These are phyloP conservation scores for Zosterops pallidus DNA, from an alignment of 2,113 vertebrate species.

Conservation along the genomic window DNA sequence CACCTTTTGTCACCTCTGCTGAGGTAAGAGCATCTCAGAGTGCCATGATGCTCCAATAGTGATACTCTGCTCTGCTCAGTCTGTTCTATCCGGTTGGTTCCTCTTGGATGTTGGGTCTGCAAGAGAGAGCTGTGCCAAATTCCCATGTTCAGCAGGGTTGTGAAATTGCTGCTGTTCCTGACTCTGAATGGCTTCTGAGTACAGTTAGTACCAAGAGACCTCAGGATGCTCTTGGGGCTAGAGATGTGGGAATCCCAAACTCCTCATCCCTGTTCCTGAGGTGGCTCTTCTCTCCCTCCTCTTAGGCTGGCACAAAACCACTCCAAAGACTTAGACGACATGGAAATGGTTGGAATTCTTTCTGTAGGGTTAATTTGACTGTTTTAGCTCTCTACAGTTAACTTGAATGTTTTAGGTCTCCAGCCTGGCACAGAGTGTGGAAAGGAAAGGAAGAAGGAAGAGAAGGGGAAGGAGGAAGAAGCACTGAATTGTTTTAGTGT, in stretches of 20 bases:
- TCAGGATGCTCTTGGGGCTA: not conserved
- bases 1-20: not conserved
- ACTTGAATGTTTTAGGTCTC: not conserved
- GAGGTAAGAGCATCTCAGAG: not conserved
- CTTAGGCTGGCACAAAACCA: not conserved
- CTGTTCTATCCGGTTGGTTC: not conserved
- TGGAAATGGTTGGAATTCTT: not conserved
- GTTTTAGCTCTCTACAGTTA: not conserved
- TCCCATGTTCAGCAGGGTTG: not conserved
- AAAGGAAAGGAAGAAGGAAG: not conserved
- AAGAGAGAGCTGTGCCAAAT: not conserved
- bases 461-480: not conserved
- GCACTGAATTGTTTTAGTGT: not conserved
- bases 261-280: not conserved
- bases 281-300: not conserved
- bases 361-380: not conserved
- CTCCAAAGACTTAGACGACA: not conserved
- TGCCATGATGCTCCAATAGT: rapidly evolving
- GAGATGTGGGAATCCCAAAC: not conserved
- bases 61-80: not conserved
- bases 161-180: not conserved
- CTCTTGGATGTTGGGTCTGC: not conserved
- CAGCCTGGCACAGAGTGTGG: not conserved
- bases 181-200: not conserved
- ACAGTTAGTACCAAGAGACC: not conserved